Base-by-base conservation (phyloP, 1,140 invertebrate genomes). In the Microplitis mediator region DNA sequence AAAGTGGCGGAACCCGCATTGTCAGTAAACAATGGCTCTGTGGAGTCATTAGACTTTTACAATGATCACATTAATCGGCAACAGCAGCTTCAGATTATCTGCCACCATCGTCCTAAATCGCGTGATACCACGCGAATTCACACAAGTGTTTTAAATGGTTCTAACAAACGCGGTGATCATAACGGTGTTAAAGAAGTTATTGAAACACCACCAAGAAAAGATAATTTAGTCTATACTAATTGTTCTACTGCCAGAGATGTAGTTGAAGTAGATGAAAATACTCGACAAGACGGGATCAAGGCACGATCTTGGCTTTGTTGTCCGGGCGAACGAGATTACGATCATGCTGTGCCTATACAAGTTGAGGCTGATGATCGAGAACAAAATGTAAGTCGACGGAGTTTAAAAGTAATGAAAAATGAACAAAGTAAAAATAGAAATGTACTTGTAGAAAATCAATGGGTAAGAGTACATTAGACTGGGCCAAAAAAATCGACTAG, bases 231-330 rank as follows among this genome's bases (percentile, higher is more conserved):
- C 32, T 81, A 80, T 69, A 80, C 79, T 6, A 78, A 81, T 39
- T 80, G 78, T 63, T 74, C 79, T 13, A 79, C 75, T 5, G 77
- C 75, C 14, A 78, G 78, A 63, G 71, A 73, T 54, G 70, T 61
- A 16, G 75, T 77, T n/a, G 74, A 50, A 9, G 79, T 73, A 39
- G 32, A 79, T n/a, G 63, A 65, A 13, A 14, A 36, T 11, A 23
- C 0, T 45, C 36, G 14, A 3, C n/a, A 14, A 31, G 63, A 14
- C 8, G 63, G 23, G 4, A 35, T 39, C 6, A 65, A 76, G 58
- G 78, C 79, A 51, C 77, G 81, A 69, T 81, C 81, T 66, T 83
- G 81, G 81, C 75, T 82, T 5, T 82, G 81, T 69, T 83, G 81
- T 66, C 80, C 80, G 4, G 73, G 61, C 45, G 79, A 81, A 74